Evolutionary conservation across 2,797 vertebrate genomes (phyloP).

Genomic region (Labroides dimidiatus): DNA sequence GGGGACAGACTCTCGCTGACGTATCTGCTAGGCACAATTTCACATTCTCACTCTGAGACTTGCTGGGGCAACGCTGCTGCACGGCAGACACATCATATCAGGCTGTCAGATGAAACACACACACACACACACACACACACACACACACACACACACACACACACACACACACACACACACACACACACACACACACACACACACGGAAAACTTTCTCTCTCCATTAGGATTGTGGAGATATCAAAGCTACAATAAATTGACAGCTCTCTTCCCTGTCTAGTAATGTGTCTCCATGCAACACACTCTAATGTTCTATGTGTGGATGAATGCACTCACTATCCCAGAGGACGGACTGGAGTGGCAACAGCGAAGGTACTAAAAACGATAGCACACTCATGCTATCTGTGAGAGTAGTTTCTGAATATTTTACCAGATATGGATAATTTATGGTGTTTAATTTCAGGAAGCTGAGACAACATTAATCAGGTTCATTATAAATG

Average conservation of each 20-base stretch:
- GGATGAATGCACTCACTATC: constrained; percentile 43
- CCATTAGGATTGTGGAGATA: constrained; percentile 24
- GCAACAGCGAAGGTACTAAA: constrained; percentile 4
- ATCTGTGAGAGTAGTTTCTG: not conserved
- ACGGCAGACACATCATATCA: constrained; percentile 47
- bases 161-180: constrained; percentile 9
- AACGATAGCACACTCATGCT: constrained; percentile 3
- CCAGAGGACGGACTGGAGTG: constrained; percentile 24
- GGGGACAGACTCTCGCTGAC: constrained; percentile 40
- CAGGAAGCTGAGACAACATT: no score
- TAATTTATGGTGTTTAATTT: no score
- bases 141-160: constrained; percentile 15
- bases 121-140: constrained; percentile 2
- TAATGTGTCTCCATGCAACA: constrained; percentile 21
- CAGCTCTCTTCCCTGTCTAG: constrained; percentile 40
- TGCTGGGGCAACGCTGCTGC: constrained; percentile 35
- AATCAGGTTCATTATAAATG: no score
- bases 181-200: constrained; percentile 3
- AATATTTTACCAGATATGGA: not conserved
- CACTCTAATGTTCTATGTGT: constrained; percentile 28
- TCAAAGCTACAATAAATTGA: constrained; percentile 43
- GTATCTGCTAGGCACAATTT: constrained; percentile 48
- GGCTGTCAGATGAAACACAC: constrained; percentile 40
- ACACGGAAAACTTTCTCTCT: constrained; percentile 5
- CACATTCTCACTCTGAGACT: constrained; percentile 46